Evolutionary conservation across 2,113 vertebrate genomes (phyloP).

Genomic region (Otocyon megalotis): DNA sequence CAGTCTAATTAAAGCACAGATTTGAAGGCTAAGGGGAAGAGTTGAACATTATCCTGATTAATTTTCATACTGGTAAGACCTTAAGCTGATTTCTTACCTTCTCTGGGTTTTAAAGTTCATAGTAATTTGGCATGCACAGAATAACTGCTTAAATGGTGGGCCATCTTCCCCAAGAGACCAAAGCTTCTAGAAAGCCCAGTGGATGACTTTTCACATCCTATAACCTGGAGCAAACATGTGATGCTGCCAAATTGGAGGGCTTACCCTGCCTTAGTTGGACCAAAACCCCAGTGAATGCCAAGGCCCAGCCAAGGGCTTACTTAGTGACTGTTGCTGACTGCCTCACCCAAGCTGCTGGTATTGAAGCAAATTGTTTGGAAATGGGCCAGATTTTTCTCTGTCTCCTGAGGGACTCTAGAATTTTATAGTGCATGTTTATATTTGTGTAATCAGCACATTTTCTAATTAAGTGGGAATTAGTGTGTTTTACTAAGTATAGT

Average conservation of each 20-base stretch:
- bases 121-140: neutral
- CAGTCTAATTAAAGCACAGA: constrained; percentile 37
- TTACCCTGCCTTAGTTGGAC: neutral
- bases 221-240: neutral
- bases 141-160: neutral
- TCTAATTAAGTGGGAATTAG: constrained; percentile 52
- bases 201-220: neutral
- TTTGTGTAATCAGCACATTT: constrained; percentile 54
- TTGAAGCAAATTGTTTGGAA: constrained; percentile 34
- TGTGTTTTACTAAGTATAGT: constrained; percentile 62
- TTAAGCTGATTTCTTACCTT: constrained; percentile 55
- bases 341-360: neutral
- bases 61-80: constrained; percentile 53
- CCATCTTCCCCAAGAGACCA: neutral
- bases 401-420: constrained; percentile 31
- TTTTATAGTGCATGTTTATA: constrained; percentile 58
- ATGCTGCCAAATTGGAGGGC: neutral
- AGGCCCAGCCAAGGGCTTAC: neutral
- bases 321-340: neutral
- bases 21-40: neutral
- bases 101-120: constrained; percentile 11
- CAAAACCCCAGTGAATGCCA: neutral
- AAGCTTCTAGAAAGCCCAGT: neutral
- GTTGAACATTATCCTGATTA: constrained; percentile 17
- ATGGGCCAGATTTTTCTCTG: neutral